Conservation (phyloP, 2,113 vertebrate species). For the Scartelaos histophorus region DNA sequence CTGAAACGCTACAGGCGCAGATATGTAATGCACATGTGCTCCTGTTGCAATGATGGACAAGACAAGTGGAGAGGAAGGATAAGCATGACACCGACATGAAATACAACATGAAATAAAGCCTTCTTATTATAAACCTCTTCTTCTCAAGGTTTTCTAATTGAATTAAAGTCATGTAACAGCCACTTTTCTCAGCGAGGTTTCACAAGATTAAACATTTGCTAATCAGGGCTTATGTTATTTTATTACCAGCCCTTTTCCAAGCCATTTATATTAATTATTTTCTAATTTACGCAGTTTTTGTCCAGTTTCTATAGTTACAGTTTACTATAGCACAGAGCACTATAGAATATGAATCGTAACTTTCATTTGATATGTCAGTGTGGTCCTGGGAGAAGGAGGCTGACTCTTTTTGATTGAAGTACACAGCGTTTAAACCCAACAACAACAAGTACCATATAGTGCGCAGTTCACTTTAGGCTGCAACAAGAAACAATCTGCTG, state of each 20-base stretch:
- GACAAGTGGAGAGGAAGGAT: background rate
- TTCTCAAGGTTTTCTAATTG: slow-evolving; percentile 14
- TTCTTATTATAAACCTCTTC: slow-evolving; percentile 12
- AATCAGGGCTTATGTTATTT: slow-evolving; percentile 9
- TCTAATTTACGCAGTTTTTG: background rate
- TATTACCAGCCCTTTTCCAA: background rate
- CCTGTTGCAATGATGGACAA: background rate
- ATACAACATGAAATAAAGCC: slow-evolving; percentile 1
- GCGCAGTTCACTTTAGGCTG: slow-evolving; percentile 5
- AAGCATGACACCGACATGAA: slow-evolving; percentile 4
- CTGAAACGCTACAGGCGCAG: slow-evolving; percentile 9
- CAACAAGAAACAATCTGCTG: slow-evolving; percentile 22
- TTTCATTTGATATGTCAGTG: background rate
- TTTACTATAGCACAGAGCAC: slow-evolving; percentile 5
- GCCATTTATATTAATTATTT: background rate
- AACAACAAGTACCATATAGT: slow-evolving; percentile 30
- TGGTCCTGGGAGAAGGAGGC: background rate
- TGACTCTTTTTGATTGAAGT: slow-evolving; percentile 44
- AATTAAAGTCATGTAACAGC: slow-evolving; percentile 33
- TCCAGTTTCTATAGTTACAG: background rate
- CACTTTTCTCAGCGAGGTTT: slow-evolving; percentile 14
- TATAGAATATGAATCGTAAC: background rate
- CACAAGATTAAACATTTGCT: slow-evolving; percentile 7
- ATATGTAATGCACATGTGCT: slow-evolving; percentile 13
- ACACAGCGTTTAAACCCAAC: slow-evolving; percentile 36